Evolutionary conservation across 2,888 invertebrate species (phyloP), one percentile per base, ranked within the genome.

Genomic region (Rhamphomyia laevipes): DNA sequence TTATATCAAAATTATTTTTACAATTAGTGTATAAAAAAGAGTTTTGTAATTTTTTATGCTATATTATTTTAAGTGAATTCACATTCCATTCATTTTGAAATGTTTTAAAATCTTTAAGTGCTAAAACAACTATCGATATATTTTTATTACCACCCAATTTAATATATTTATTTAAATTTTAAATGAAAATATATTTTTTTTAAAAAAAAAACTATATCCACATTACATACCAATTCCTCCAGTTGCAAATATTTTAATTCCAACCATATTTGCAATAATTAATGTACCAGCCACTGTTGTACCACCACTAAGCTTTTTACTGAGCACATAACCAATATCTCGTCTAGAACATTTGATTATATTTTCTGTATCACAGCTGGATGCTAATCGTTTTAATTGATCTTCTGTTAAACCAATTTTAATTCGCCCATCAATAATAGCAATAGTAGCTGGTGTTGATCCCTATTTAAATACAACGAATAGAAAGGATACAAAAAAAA

Each of bases 231-330:
- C 79, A 56, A 79, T 75, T 4, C 86, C 87, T 54, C 97, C 97
- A 23, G 99, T 99, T 2, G 92, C 96, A 74, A 99, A 95, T 46
- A 99, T 76, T 12, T 81, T 77, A 60, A 99, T 92, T 7, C 86
- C 88, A 10, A 83, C 84, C 55, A 79, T 73, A 52, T 87, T 77
- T 1, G 96, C 89, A 9, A 87, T 79, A 31, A 92, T 74, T 73
- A 96, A 83, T 0, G 97, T 99, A 0, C 88, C 94, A 0, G 95
- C 87, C 1, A 99, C 97, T 0, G 99, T 99, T 0, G 97, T 97
- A 2, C 97, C 97, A 1, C 96, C 95, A 62, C 81, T 82, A 21
- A 79, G 64, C 45, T 74, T 71, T 56, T 78, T 75, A n/a, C 84
- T 80, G 13, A 86, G 59, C 12, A 86, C 81, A 53, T 78, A 82